Percentiles rank a stretch among this genome's conserved stretches.
Conservation (phyloP, 2,113 vertebrate species). For the Propithecus coquereli region DNA sequence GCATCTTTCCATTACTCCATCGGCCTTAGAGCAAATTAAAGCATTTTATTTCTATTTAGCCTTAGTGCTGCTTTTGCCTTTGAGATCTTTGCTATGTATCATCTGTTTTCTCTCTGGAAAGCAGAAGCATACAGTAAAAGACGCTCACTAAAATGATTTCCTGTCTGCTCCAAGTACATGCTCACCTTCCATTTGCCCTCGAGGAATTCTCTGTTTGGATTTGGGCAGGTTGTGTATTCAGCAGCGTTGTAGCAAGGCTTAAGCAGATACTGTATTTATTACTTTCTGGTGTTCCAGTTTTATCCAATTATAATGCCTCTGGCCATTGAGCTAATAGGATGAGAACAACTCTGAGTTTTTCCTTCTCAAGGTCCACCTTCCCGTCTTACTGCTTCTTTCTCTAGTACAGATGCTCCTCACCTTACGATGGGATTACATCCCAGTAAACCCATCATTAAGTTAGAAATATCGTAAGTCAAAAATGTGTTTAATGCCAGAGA, state of each 20-base stretch:
- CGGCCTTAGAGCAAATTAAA: neutral
- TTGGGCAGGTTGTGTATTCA: neutral
- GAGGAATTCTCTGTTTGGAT: neutral
- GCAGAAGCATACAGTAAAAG: neutral
- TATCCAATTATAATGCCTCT: neutral
- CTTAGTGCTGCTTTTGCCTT: neutral
- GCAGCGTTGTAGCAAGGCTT: neutral
- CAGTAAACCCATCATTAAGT: neutral
- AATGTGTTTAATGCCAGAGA: neutral
- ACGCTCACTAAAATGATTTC: neutral
- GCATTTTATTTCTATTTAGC: neutral
- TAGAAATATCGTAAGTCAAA: neutral
- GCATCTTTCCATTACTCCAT: neutral
- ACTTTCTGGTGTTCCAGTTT: neutral
- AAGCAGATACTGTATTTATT: rapidly evolving
- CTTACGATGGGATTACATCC: neutral
- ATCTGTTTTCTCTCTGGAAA: neutral
- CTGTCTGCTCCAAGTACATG: neutral
- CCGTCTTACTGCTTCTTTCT: neutral
- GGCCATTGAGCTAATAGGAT: neutral
- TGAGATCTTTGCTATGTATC: neutral
- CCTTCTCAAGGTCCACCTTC: neutral
- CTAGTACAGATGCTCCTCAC: neutral
- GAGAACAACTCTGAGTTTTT: neutral
- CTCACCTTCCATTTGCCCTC: neutral